Base-by-base conservation (phyloP, 2,888 invertebrate species). In the Nysson spinosus region DNA sequence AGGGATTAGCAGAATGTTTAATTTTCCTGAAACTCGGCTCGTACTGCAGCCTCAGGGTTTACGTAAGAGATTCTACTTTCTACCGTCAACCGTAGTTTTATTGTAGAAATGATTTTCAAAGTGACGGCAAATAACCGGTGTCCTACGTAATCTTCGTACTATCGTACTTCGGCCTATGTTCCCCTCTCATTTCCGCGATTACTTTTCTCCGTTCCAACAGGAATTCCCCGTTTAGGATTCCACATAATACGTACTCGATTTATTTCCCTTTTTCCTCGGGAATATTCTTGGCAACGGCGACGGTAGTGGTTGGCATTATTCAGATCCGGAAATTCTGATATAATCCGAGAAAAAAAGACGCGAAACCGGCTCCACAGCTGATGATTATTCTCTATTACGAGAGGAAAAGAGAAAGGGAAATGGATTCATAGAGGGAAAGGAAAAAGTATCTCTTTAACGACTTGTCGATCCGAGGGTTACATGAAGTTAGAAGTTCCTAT, bases 41-140 rank as follows among this genome's bases (percentile, higher is more conserved):
- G 52, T 46, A 52, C 46, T 7, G 12, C 40, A 7, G 24, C 30
- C 9, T 3, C 24, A 19, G 3, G 34, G 26, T 55, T 75, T 75
- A 75, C 58, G 67, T 67, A 75, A 72, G 66, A 58, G 49, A 52
- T 46, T 39, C 47, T 39, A 72, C 75, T 72, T 75, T 75, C 75
- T 75, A 75, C 40, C 58, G 30, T 37, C 28, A 32, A 20, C 30
- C 39, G 12, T 19, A 43, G 30, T 64, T 64, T 68, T 49, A 64
- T 68, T 49, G 51, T 12, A 49, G 43, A 70, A 39, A 71, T 64
- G 57, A 74, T 63, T 75, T 60, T 51, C 56, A n/a, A n/a, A n/a
- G 20, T n/a, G 32, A 11, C 14, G 40, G 22, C 28, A 12, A 51
- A 43, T 54, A 24, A 30, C 58, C 49, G 55, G 42, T 51, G 37